phyloP scores from a whole-genome alignment of 2,888 invertebrate genomes.

The Mesorhabditis spiculigera region DNA sequence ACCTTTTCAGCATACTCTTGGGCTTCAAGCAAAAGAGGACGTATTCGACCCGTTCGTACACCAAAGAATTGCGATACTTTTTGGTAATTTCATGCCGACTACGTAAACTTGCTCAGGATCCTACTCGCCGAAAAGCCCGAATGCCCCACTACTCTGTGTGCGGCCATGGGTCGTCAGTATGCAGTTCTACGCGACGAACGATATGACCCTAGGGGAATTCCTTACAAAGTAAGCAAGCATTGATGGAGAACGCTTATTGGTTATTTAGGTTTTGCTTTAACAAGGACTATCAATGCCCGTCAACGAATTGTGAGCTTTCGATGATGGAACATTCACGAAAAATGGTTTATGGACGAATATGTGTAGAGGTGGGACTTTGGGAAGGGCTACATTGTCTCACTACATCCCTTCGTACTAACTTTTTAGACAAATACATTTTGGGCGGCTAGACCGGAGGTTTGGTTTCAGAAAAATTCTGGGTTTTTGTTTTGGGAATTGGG shows the following conservation, averaged over 20 bases:
- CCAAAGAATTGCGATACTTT: conserved; percentile 80
- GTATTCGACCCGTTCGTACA: conserved; percentile 61
- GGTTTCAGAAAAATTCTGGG: no score
- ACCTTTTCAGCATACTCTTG: background rate
- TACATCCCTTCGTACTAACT: no score
- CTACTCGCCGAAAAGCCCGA: conserved; percentile 58
- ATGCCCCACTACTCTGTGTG: conserved; percentile 83
- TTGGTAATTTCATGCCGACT: conserved; percentile 66
- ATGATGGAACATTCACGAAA: conserved; percentile 83
- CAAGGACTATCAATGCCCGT: conserved; percentile 77
- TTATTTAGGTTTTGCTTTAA: conserved; percentile 61
- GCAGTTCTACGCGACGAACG: conserved; percentile 87
- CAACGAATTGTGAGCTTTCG: conserved; percentile 74
- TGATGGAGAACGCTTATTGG: background rate
- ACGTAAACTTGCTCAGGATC: conserved; percentile 12
- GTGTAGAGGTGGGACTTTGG: conserved; percentile 36
- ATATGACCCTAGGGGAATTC: conserved; percentile 89
- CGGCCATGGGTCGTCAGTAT: conserved; percentile 86
- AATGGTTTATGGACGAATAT: conserved; percentile 66
- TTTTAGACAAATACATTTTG: no score
- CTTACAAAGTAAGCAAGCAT: conserved; percentile 66
- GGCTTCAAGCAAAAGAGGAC: conserved; percentile 40
- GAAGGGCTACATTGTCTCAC: background rate
- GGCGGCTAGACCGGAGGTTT: no score
- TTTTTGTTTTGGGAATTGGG: no score